Evolutionary conservation across 2,113 vertebrate genomes (phyloP), one percentile per base, ranked within the genome.

Genomic region (Reinhardtius hippoglossoides): DNA sequence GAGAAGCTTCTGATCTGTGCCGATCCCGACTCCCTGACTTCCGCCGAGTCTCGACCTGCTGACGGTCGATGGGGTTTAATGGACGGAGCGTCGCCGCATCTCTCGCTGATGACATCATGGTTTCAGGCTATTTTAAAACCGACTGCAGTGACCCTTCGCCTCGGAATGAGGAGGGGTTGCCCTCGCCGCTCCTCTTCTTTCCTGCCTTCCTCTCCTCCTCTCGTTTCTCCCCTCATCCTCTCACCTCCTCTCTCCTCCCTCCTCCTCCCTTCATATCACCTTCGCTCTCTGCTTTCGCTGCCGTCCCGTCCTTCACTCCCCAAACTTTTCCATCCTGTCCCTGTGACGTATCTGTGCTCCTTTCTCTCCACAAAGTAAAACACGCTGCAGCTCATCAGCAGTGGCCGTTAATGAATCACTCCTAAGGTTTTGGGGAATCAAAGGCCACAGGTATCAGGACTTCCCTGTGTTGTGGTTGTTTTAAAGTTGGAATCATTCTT

Each of bases 101-200:
- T 21, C 20, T n/a, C 50, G 3, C 18, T 14, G 60, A 73, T 91
- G 88, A 90, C 88, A 83, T 90, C 87, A 90, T 84, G 68, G 65
- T 66, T 75, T 84, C 69, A 16, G 67, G 81, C 78, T 90, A 90
- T 91, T 88, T 91, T 74, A 79, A 72, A 91, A 87, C 0, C 0
- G 59, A 73, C 78, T 71, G 82, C 86, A 77, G 80, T 86, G 87
- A 91, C 87, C 85, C 74, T 73, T 78, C 14, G 54, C 75, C 78
- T 73, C 1, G 48, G 78, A 78, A 62, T 60, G 80, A 89, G 83
- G 71, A 82, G 85, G 81, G 81, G 83, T 81, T 71, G 76, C 75
- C 87, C 81, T 86, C 74, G 31, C 59, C 65, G 72, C 54, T 67
- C 55, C 20, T 75, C 35, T 50, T 16, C 61, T 76, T 65, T 63